These are phyloP conservation scores for Nipponia nippon DNA, from an alignment of 2,113 vertebrate genomes.

Conservation along the genomic window DNA sequence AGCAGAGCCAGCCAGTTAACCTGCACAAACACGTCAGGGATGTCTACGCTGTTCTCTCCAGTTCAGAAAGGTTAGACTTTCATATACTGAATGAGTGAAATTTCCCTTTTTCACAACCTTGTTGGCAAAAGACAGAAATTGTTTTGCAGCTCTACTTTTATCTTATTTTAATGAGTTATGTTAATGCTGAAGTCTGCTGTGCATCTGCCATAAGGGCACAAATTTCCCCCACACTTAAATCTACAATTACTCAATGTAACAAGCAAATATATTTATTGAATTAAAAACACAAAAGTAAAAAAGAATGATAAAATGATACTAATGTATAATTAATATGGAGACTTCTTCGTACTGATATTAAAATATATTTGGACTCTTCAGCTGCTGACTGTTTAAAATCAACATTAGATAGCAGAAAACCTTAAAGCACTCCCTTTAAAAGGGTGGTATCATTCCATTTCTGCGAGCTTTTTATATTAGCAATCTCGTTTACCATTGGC, in stretches of 20 bases:
- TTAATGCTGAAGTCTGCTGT: conserved; percentile 63
- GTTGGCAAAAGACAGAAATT: conserved; percentile 45
- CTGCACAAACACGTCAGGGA: conserved; percentile 10
- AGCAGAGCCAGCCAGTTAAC: neutral
- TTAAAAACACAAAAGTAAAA: neutral
- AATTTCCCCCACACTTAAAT: conserved; percentile 39
- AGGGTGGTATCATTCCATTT: neutral
- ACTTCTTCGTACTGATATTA: neutral
- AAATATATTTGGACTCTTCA: neutral
- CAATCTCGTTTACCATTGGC: neutral
- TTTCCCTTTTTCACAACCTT: conserved; percentile 28
- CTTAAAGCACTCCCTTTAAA: neutral
- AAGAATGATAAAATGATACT: neutral
- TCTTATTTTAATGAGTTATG: conserved; percentile 69
- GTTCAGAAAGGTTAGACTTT: conserved; percentile 34
- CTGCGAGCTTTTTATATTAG: neutral
- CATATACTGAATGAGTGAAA: conserved; percentile 12
- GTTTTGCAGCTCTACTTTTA: conserved; percentile 69
- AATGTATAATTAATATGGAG: neutral
- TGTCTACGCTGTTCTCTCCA: neutral
- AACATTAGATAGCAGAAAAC: neutral
- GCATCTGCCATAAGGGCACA: conserved; percentile 52
- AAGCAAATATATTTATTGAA: conserved; percentile 29
- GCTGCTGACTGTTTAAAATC: neutral
- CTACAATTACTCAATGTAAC: conserved; percentile 21